Percentiles rank a stretch among this genome's conserved stretches.
These are phyloP conservation scores for Euwallacea similis DNA, from an alignment of 1,140 invertebrate genomes.

Conservation along the genomic window DNA sequence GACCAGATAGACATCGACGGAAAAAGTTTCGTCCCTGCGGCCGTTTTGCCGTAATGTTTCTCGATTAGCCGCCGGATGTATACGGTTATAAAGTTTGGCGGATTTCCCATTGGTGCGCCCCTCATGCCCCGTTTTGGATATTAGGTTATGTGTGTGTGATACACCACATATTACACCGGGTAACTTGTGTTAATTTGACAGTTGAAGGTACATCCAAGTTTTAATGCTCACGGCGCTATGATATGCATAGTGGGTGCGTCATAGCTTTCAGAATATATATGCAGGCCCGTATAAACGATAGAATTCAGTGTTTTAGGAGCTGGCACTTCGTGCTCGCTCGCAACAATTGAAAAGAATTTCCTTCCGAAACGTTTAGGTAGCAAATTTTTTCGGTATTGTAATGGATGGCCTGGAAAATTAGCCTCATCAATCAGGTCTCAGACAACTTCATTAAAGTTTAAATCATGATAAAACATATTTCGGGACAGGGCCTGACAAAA, in stretches of 20 bases:
- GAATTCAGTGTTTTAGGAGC: too few species aligned
- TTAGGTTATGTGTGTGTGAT: too few species aligned
- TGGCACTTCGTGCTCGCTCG: too few species aligned
- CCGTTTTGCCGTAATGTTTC: slow-evolving; percentile 1
- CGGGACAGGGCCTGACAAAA: slow-evolving; percentile 28
- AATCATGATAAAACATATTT: slow-evolving; percentile 38
- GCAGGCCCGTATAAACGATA: too few species aligned
- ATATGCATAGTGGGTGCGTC: too few species aligned
- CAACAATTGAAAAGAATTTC: too few species aligned
- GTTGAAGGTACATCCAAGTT: too few species aligned
- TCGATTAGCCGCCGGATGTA: slow-evolving; percentile 4
- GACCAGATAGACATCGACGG: slow-evolving; percentile 7
- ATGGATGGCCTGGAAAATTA: slow-evolving; percentile 30
- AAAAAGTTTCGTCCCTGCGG: slow-evolving; percentile 6
- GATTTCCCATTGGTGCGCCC: not conserved
- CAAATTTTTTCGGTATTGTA: slow-evolving; percentile 19
- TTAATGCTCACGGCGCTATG: too few species aligned
- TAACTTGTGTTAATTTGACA: too few species aligned
- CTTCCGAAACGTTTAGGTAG: not conserved
- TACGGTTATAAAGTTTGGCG: not conserved
- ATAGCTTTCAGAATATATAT: too few species aligned
- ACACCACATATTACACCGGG: too few species aligned
- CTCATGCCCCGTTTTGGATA: too few species aligned
- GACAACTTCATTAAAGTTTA: slow-evolving; percentile 38
- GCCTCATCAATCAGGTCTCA: slow-evolving; percentile 29